These are phyloP conservation scores for Spizaetus ornatus DNA, from an alignment of 2,113 vertebrate genomes.

Conservation along the genomic window DNA sequence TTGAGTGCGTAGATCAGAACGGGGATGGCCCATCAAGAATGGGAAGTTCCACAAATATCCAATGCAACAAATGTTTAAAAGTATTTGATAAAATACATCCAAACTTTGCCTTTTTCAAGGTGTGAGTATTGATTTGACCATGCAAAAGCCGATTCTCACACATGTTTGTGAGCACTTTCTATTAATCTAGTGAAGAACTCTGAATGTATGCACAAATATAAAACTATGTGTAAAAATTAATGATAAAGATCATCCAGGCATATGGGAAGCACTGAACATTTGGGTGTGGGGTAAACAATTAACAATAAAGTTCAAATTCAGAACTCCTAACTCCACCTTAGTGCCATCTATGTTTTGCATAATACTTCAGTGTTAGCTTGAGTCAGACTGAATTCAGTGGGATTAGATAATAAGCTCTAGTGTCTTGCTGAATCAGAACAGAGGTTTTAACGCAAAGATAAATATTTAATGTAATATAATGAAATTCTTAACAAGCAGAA, in stretches of 20 bases:
- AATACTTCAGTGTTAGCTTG: background rate
- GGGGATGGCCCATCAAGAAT: background rate
- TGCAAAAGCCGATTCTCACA: background rate
- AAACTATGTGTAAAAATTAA: background rate
- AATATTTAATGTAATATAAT: slow-evolving; percentile 24
- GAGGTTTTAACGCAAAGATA: slow-evolving; percentile 19
- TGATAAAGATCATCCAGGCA: background rate
- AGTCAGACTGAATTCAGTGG: background rate
- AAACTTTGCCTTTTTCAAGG: background rate
- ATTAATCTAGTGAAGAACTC: background rate
- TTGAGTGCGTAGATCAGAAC: background rate
- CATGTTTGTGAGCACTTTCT: background rate
- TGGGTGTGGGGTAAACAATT: background rate
- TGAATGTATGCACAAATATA: background rate
- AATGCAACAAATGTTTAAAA: background rate
- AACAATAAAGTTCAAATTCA: background rate
- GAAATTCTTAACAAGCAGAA: background rate
- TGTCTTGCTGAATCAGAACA: background rate
- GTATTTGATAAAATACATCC: background rate
- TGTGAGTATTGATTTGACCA: background rate
- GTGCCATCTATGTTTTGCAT: background rate
- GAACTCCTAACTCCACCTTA: background rate
- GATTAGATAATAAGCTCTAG: background rate
- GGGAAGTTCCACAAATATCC: background rate
- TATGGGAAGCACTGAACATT: background rate